Evolutionary conservation across 1,140 invertebrate genomes (phyloP).

Genomic region (Leptinotarsa undecemlineata): DNA sequence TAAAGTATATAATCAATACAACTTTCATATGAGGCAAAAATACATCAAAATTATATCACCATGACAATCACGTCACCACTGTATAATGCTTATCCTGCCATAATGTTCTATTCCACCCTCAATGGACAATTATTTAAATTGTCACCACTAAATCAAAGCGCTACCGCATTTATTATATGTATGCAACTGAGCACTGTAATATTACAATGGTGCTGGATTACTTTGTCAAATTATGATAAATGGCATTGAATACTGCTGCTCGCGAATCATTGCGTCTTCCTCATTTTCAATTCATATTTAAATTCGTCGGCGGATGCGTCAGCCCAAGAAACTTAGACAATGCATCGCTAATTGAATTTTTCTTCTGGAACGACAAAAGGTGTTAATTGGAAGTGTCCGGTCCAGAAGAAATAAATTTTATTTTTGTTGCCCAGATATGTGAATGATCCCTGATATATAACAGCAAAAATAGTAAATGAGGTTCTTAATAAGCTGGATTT

Average conservation of each 20-base stretch:
- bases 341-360: too few species aligned
- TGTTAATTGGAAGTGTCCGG: too few species aligned
- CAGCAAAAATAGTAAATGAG: too few species aligned
- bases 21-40: too few species aligned
- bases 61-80: not conserved
- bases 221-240: conserved; percentile 8
- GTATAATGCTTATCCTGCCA: not conserved
- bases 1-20: too few species aligned
- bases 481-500: too few species aligned
- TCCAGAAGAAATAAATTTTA: too few species aligned
- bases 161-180: conserved; percentile 2
- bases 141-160: not conserved
- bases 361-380: too few species aligned
- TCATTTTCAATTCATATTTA: not conserved
- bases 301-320: not conserved
- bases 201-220: not conserved
- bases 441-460: too few species aligned
- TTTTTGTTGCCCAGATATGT: too few species aligned
- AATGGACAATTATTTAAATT: not conserved
- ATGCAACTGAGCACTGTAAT: not conserved
- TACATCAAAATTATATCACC: too few species aligned
- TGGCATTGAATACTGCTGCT: not conserved
- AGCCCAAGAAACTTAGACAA: too few species aligned
- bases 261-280: not conserved
- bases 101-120: not conserved